phyloP scores from a whole-genome alignment of 2,797 vertebrate species.

The Anomalospiza imberbis region DNA sequence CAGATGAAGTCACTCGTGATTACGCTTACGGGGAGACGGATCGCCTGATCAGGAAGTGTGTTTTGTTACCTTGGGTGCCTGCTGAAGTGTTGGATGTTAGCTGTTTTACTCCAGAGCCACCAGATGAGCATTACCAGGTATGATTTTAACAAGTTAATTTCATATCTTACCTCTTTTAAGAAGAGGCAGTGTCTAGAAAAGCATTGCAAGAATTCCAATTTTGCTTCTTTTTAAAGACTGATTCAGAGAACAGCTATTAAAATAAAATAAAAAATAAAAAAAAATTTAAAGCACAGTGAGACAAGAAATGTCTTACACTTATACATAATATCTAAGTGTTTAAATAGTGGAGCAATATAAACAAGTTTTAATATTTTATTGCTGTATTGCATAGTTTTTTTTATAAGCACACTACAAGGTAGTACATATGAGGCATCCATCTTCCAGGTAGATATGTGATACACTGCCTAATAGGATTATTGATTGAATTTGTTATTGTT shows the following conservation, averaged over 20 bases:
- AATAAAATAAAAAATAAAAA: neutral
- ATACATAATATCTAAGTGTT: neutral
- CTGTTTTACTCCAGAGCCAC: constrained; percentile 77
- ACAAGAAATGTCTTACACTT: neutral
- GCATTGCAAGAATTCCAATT: neutral
- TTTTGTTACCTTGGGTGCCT: constrained; percentile 86
- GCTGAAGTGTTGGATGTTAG: constrained; percentile 73
- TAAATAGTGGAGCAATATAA: neutral
- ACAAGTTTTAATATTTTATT: neutral
- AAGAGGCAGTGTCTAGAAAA: neutral
- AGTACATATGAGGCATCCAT: neutral
- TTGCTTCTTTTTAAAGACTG: neutral
- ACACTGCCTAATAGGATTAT: neutral
- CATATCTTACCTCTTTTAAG: neutral
- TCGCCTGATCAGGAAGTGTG: constrained; percentile 82
- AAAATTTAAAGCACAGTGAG: neutral
- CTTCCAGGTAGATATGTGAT: neutral
- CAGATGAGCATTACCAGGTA: constrained; percentile 87
- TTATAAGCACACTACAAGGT: neutral
- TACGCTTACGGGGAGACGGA: constrained; percentile 85
- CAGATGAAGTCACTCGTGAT: constrained; percentile 93
- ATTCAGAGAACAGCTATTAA: neutral
- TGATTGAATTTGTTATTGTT: neutral
- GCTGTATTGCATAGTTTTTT: neutral
- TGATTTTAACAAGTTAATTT: neutral